Conservation (phyloP, 2,797 vertebrate genomes). For the Paguma larvata region DNA sequence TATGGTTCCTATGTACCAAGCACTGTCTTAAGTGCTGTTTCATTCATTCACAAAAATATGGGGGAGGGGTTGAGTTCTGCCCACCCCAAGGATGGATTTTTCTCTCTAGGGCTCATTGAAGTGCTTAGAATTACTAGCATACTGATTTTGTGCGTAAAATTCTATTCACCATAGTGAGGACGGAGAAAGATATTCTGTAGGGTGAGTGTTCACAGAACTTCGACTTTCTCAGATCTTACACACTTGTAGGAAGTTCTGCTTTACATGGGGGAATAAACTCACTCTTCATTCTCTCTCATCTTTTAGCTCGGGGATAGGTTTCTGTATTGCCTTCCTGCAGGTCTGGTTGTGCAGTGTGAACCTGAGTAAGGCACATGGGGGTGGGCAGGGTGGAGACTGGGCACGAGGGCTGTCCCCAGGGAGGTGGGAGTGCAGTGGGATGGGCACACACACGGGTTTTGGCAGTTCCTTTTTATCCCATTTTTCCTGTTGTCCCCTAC, state of each 20-base stretch:
- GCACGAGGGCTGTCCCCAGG: neutral
- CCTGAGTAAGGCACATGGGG: neutral
- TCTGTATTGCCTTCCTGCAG: neutral
- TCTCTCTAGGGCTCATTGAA: neutral
- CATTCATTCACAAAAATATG: neutral
- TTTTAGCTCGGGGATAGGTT: neutral
- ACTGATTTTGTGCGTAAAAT: neutral
- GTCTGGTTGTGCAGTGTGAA: neutral
- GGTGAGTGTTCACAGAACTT: neutral
- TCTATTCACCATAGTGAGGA: neutral
- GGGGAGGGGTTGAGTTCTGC: neutral
- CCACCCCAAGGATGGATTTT: neutral
- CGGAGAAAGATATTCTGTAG: neutral
- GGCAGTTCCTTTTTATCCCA: neutral
- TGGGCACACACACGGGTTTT: neutral
- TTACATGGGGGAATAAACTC: neutral
- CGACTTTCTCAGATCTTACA: neutral
- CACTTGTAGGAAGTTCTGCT: neutral
- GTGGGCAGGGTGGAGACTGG: neutral
- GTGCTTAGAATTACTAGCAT: neutral
- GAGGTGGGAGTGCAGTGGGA: too few species aligned
- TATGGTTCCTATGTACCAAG: neutral
- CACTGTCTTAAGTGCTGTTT: neutral
- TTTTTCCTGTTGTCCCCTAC: neutral
- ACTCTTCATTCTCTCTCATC: neutral